A percentile compares a stretch with the other conserved stretches of the same genome.
phyloP scores from a whole-genome alignment of 2,797 vertebrate species.

The Acanthis flammea region DNA sequence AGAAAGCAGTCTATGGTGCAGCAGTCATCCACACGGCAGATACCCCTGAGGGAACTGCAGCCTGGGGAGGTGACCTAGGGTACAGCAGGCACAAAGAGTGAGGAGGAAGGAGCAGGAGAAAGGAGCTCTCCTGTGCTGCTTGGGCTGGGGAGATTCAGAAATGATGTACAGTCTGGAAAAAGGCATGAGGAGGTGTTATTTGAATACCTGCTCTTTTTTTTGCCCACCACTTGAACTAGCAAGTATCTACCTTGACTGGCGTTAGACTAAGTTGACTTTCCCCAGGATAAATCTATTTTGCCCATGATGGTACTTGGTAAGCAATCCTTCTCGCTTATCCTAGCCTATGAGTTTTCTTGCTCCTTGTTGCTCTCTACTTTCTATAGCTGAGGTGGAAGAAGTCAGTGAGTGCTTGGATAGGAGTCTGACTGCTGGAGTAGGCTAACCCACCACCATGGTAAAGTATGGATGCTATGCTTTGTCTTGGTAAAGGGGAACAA shows the following conservation, averaged over 20 bases:
- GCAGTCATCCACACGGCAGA: neutral
- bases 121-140: neutral
- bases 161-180: neutral
- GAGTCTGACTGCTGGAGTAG: neutral
- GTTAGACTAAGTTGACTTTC: neutral
- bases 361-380: neutral
- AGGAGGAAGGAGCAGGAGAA: neutral
- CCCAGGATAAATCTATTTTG: neutral
- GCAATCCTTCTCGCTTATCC: neutral
- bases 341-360: neutral
- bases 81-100: neutral
- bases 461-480: neutral
- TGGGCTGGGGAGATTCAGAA: neutral
- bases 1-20: neutral
- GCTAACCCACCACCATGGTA: neutral
- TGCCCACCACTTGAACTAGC: neutral
- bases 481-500: neutral
- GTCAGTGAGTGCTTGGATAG: neutral
- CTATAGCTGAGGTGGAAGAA: neutral
- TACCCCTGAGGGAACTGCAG: neutral
- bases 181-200: neutral
- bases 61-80: fast-evolving
- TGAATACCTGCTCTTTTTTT: neutral
- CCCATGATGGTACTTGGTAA: neutral
- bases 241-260: neutral